A percentile compares a stretch with the other conserved stretches of the same genome.
These are phyloP conservation scores for Verasper variegatus DNA, from an alignment of 2,113 vertebrate genomes.

Conservation along the genomic window DNA sequence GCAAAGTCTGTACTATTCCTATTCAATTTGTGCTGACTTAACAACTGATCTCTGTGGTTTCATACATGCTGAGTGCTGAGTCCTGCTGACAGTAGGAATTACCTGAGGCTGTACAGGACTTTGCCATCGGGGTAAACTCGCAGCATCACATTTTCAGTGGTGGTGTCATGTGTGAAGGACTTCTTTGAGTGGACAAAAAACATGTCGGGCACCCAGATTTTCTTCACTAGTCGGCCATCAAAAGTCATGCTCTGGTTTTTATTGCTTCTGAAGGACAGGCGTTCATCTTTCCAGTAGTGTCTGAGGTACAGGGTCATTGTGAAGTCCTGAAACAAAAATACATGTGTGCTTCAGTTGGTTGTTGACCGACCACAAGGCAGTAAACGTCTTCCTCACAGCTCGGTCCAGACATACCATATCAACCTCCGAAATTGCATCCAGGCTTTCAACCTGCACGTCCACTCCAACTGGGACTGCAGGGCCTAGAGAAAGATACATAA, in stretches of 20 bases:
- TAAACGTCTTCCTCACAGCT: not conserved
- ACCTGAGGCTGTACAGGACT: conserved; percentile 96
- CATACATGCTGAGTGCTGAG: not conserved
- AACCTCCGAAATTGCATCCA: conserved; percentile 81
- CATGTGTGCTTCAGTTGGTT: too few relatives aligned
- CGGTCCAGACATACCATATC: conserved; percentile 69
- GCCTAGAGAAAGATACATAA: conserved; percentile 52
- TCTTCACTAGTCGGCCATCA: conserved; percentile 92
- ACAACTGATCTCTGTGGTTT: not conserved
- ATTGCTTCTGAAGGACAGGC: conserved; percentile 90
- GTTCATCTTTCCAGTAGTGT: conserved; percentile 94
- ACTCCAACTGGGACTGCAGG: conserved; percentile 83
- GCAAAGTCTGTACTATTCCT: too few relatives aligned
- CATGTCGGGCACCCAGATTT: conserved; percentile 97
- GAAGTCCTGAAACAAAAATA: conserved; percentile 85
- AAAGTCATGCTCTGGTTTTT: conserved; percentile 97
- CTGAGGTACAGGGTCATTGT: conserved; percentile 94
- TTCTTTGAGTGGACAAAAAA: conserved; percentile 96
- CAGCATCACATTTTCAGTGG: conserved; percentile 95
- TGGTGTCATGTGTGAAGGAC: conserved; percentile 95
- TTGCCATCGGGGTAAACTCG: conserved; percentile 92
- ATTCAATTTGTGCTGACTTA: too few relatives aligned
- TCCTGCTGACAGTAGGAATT: not conserved
- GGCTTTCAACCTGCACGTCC: conserved; percentile 82
- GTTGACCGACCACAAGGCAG: not conserved